A percentile compares a stretch with the other conserved stretches of the same genome.
Evolutionary conservation across 2,113 vertebrate genomes (phyloP).

Genomic region (Coptodon bakossiorum): DNA sequence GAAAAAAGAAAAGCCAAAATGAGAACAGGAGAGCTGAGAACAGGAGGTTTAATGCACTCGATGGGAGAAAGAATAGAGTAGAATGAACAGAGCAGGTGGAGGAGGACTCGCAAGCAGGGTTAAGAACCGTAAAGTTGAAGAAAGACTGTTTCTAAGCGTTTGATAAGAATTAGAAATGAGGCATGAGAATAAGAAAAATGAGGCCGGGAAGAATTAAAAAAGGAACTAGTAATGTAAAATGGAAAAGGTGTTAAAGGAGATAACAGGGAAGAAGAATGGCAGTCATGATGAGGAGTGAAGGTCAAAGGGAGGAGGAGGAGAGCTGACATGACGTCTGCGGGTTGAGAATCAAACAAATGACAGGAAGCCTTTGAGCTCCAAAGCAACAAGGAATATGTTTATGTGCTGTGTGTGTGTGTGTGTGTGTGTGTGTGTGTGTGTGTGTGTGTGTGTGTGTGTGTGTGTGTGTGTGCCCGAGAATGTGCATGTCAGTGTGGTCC

Average conservation of each 20-base stretch:
- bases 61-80: background rate
- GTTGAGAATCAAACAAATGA: slow-evolving; percentile 24
- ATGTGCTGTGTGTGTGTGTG: background rate
- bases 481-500: background rate
- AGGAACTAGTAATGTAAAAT: background rate
- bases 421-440: background rate
- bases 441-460: background rate
- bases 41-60: background rate
- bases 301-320: background rate
- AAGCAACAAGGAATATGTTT: background rate
- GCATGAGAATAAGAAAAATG: background rate
- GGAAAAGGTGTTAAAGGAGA: background rate
- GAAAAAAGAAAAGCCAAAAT: background rate
- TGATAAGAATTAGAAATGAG: background rate
- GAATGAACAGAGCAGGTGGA: background rate
- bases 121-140: background rate
- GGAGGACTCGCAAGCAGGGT: background rate
- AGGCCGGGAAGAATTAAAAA: background rate
- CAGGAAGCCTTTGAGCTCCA: slow-evolving; percentile 30
- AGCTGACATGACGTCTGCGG: background rate
- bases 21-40: background rate
- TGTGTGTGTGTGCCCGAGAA: background rate
- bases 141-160: background rate
- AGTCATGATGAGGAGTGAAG: background rate
- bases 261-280: background rate